Percentiles rank a stretch among this genome's conserved stretches.
Evolutionary conservation across 2,113 vertebrate genomes (phyloP).

Genomic region (Coryphaenoides rupestris): DNA sequence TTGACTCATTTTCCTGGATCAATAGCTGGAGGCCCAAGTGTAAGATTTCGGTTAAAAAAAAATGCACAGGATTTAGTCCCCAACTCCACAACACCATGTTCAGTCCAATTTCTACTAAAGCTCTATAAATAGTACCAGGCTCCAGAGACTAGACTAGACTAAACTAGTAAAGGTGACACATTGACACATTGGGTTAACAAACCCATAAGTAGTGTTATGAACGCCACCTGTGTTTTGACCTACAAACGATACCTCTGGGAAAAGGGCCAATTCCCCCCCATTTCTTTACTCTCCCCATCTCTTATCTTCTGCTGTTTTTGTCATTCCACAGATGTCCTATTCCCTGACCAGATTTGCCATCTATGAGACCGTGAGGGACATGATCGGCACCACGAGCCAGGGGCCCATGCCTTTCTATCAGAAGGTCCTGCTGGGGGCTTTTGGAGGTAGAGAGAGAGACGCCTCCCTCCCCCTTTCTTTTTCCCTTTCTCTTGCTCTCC

Average conservation of each 20-base stretch:
- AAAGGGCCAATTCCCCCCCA: neutral
- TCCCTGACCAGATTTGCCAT: slow-evolving; percentile 69
- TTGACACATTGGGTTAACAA: neutral
- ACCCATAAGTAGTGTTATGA: neutral
- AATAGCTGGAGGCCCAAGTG: no score
- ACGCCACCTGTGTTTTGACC: neutral
- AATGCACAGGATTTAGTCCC: no score
- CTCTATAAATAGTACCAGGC: no score
- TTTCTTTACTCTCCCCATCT: neutral
- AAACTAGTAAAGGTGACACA: no score
- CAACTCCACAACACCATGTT: no score
- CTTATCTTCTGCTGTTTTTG: neutral
- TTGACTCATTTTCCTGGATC: no score
- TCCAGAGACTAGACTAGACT: no score
- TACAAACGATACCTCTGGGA: no score
- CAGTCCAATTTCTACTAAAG: no score
- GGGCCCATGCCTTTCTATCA: slow-evolving; percentile 70
- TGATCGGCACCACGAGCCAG: slow-evolving; percentile 51
- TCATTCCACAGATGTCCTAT: slow-evolving; percentile 59
- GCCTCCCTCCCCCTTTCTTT: neutral
- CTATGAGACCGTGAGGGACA: slow-evolving; percentile 67
- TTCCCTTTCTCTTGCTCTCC: neutral
- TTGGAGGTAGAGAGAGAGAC: slow-evolving; percentile 45
- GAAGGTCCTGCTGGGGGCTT: slow-evolving; percentile 68
- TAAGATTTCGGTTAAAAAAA: no score